Conservation (phyloP, 2,113 vertebrate species). For the Equus przewalskii region DNA sequence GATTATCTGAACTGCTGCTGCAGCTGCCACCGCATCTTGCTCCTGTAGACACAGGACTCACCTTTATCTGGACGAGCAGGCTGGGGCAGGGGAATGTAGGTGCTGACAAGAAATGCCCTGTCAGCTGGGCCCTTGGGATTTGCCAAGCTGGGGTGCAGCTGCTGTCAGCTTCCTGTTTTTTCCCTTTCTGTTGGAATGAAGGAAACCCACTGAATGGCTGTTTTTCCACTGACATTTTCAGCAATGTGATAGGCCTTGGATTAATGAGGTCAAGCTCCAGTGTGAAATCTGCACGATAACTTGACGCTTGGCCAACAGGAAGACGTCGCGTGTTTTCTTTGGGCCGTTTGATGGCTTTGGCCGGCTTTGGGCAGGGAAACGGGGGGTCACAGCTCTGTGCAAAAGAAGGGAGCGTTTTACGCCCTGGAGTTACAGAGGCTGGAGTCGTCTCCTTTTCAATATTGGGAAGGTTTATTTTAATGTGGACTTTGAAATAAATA, state of each 20-base stretch:
- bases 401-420: constrained; percentile 1
- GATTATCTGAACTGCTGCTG: not conserved
- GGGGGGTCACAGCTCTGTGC: constrained; percentile 23
- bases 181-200: constrained; percentile 81
- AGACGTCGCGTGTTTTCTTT: constrained; percentile 75
- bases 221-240: constrained; percentile 86
- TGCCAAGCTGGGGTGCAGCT: constrained; percentile 68
- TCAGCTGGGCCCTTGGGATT: constrained; percentile 57
- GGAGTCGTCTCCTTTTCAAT: not conserved
- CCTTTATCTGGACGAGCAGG: constrained; percentile 51
- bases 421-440: not conserved
- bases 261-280: constrained; percentile 84
- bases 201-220: constrained; percentile 79
- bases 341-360: constrained; percentile 74
- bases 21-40: not conserved
- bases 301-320: constrained; percentile 78
- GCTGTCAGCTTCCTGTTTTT: constrained; percentile 78
- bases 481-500: constrained; percentile 56
- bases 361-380: constrained; percentile 64
- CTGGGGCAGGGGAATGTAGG: not conserved
- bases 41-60: not conserved
- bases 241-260: constrained; percentile 84
- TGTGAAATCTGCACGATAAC: constrained; percentile 78
- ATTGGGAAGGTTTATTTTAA: constrained; percentile 53
- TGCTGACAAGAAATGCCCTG: constrained; percentile 65